Conservation (phyloP, 2,113 vertebrate species). For the Anhinga rufa region DNA sequence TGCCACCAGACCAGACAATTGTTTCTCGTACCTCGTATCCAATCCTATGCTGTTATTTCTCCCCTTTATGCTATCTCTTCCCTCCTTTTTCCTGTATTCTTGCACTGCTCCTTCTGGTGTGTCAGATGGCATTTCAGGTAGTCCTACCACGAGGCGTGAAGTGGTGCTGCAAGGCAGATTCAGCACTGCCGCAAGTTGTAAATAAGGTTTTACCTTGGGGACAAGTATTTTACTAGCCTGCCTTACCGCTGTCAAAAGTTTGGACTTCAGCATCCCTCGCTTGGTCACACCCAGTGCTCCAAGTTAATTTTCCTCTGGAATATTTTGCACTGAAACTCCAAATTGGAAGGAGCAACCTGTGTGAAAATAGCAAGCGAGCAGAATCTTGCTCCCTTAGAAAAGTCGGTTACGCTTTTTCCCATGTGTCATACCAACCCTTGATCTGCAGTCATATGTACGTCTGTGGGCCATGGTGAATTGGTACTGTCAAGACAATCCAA, state of each 20-base stretch:
- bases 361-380: constrained; percentile 16
- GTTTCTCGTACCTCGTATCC: background rate
- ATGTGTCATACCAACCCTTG: constrained; percentile 57
- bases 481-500: constrained; percentile 69
- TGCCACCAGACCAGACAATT: background rate
- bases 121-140: background rate
- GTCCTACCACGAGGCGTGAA: background rate
- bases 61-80: background rate
- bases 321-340: background rate
- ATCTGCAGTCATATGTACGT: constrained; percentile 61
- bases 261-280: background rate
- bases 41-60: background rate
- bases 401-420: constrained; percentile 53
- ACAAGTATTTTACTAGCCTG: background rate
- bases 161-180: background rate
- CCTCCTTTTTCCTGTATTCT: background rate
- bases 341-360: constrained; percentile 42
- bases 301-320: background rate
- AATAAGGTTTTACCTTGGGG: background rate
- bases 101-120: constrained; percentile 4
- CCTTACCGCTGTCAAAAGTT: background rate
- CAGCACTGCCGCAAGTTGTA: background rate
- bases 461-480: constrained; percentile 62
- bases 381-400: constrained; percentile 22
- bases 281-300: background rate